Conservation (phyloP, 2,888 invertebrate genomes). For the Mimumesa dahlbomi region DNA sequence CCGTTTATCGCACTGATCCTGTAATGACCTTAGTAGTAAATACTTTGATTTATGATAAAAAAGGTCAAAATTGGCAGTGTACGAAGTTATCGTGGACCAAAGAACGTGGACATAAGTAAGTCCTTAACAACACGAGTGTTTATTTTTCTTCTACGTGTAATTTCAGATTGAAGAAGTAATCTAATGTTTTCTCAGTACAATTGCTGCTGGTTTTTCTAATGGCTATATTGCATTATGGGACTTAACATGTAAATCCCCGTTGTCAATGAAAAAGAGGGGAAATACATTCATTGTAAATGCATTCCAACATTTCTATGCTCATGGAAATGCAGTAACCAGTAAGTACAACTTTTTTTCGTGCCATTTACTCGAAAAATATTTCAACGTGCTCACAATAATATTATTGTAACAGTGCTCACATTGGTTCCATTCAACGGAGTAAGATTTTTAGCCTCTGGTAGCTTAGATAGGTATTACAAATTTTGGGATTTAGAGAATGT, state of each 20-base stretch:
- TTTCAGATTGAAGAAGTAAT: not conserved
- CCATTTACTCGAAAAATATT: not conserved
- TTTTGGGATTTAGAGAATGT: constrained; percentile 86
- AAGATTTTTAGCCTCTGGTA: constrained; percentile 85
- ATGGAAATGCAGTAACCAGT: constrained; percentile 84
- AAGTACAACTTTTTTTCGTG: constrained; percentile 49
- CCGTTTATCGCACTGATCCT: constrained; percentile 77
- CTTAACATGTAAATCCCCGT: constrained; percentile 81
- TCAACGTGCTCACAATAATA: no score
- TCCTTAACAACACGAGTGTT: not conserved
- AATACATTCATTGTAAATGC: constrained; percentile 82
- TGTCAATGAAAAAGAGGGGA: constrained; percentile 80
- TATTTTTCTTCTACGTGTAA: not conserved
- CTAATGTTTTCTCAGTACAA: constrained; percentile 66
- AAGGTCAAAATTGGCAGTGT: constrained; percentile 73
- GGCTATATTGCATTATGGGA: constrained; percentile 86
- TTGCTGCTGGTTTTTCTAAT: constrained; percentile 86
- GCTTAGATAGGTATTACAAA: constrained; percentile 85
- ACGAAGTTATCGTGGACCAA: constrained; percentile 76
- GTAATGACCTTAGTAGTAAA: constrained; percentile 73
- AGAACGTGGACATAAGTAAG: constrained; percentile 76
- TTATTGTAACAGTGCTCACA: constrained; percentile 80
- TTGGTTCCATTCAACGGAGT: constrained; percentile 82
- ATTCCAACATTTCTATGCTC: constrained; percentile 83
- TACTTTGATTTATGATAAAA: constrained; percentile 59